Conservation (phyloP, 2,113 vertebrate species). For the Cyphomyrus plagiostoma region DNA sequence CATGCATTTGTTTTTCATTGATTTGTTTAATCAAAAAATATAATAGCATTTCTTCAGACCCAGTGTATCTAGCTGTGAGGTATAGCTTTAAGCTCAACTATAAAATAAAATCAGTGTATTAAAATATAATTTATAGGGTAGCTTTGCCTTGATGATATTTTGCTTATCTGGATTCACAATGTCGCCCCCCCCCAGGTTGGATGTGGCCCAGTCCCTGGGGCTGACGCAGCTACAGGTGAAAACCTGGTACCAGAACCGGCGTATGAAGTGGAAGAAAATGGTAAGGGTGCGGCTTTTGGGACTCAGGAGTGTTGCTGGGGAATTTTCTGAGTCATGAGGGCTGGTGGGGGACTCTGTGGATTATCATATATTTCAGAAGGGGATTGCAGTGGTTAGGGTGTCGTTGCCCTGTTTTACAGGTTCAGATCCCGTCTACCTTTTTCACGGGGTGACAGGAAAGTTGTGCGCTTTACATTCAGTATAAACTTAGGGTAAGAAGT, state of each 20-base stretch:
- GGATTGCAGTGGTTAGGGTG: not conserved
- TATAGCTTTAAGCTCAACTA: not conserved
- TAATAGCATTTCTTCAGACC: not conserved
- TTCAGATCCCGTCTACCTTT: not conserved
- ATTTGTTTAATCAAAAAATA: not conserved
- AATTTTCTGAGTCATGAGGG: not conserved
- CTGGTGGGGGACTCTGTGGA: not conserved
- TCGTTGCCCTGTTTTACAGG: not conserved
- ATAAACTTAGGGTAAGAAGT: not conserved
- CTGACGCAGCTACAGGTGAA: conserved; percentile 97
- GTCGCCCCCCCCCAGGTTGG: conserved; percentile 64
- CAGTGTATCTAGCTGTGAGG: not conserved
- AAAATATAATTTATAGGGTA: not conserved
- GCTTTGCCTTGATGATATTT: not conserved
- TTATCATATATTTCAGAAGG: not conserved
- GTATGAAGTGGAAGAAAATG: conserved; percentile 99
- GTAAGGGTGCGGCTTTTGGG: conserved; percentile 53
- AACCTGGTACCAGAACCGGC: conserved; percentile 99
- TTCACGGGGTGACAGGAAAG: not conserved
- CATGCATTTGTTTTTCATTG: not conserved
- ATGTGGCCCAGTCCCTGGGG: conserved; percentile 87
- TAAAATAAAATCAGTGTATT: not conserved
- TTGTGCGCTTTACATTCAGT: not conserved
- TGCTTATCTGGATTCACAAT: not conserved
- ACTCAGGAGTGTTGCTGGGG: not conserved